Base-by-base conservation (phyloP, 2,113 vertebrate genomes). In the Urocynchramus pylzowi region DNA sequence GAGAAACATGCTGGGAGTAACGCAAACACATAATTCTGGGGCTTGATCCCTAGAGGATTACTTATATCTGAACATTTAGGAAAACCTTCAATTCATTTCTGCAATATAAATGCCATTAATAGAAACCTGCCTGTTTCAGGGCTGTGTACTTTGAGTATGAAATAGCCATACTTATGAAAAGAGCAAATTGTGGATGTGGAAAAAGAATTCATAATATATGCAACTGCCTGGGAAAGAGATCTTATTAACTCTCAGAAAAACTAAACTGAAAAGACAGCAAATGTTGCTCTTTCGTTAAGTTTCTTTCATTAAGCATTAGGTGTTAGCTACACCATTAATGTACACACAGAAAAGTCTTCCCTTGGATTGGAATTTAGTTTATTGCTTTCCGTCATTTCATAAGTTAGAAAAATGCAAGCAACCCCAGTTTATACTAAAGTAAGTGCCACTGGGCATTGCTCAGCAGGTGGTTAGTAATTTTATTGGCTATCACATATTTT, bases 401-500 rank as follows among this genome's bases (percentile, higher is more conserved):
- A 82, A 45, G 13, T 28, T 41, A 35, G 14, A 33, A 78, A 89
- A 93, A 78, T 14, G 11, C 15, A 89, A 18, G 2, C 30, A 64
- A 59, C 26, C 4, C 0, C 44, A 52, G 19, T 59, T 77, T 44
- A 35, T 23, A 33, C 5, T 63, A 11, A 64, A 59, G 11, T 35
- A 23, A 74, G 14, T 30, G 16, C 22, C 56, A 28, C 26, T 49
- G 64, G 47, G 41, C 41, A 56, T 35, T 0, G 0, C 13, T 77
- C 15, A 49, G 49, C 1, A 1, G 22, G 63, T 37, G 8, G 15
- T 28, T 37, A 69, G 56, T 17, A 77, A 49, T 61, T 61, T 61
- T 28, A 27, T 20, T 37, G 10, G 9, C 17, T 35, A 33, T 33
- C 15, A 16, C 12, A 28, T 49, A 3, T 23, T 83, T 75, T 41